A percentile compares a stretch with the other conserved stretches of the same genome.
Evolutionary conservation across 2,113 vertebrate species (phyloP).

Genomic region (Seriola rivoliana): DNA sequence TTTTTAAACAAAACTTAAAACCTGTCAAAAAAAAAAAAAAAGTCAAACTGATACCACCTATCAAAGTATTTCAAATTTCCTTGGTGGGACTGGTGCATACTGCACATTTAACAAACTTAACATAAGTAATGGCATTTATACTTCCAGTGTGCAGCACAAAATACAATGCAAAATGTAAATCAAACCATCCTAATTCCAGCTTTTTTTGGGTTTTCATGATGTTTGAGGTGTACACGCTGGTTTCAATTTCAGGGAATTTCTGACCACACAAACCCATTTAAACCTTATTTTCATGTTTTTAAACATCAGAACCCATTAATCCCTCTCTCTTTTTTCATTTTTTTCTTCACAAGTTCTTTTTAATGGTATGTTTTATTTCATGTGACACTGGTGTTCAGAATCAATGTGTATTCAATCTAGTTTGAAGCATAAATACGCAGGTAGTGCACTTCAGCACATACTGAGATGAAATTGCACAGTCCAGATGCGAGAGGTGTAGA

Average conservation of each 20-base stretch:
- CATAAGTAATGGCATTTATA: too few species aligned
- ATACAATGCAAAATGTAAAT: too few species aligned
- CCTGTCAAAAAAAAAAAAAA: not conserved
- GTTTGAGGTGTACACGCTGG: too few species aligned
- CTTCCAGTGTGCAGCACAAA: too few species aligned
- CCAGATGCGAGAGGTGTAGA: conserved; percentile 17
- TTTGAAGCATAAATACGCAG: conserved; percentile 40
- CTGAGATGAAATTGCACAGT: conserved; percentile 24
- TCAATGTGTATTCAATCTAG: conserved; percentile 43
- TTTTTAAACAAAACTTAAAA: not conserved
- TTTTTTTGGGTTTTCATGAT: too few species aligned
- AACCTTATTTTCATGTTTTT: conserved; percentile 8
- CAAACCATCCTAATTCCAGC: too few species aligned
- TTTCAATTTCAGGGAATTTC: too few species aligned
- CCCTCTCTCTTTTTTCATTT: not conserved
- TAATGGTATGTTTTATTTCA: conserved; percentile 23
- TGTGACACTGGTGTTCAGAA: conserved; percentile 7
- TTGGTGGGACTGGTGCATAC: too few species aligned
- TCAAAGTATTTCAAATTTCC: too few species aligned
- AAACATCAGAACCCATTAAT: not conserved
- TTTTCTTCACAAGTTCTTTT: not conserved
- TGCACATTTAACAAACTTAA: not conserved
- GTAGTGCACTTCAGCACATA: conserved; percentile 12
- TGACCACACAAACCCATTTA: conserved; percentile 5
- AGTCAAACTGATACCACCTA: not conserved